Conservation (phyloP, 1,140 invertebrate species). For the Bombus affinis region DNA sequence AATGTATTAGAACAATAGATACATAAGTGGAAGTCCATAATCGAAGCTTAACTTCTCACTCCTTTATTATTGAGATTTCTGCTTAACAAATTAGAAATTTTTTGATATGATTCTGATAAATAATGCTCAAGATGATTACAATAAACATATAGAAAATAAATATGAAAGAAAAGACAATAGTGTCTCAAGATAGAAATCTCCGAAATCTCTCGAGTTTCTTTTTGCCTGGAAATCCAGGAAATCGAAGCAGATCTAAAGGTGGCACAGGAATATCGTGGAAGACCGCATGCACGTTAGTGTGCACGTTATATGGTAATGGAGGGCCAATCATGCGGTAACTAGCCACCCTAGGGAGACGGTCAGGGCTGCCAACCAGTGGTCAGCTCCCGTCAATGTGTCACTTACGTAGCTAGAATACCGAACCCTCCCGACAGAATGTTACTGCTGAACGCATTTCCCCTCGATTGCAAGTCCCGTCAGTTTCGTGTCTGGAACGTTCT, state of each 20-base stretch:
- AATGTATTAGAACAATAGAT: no score
- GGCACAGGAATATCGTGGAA: constrained; percentile 58
- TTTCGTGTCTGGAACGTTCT: constrained; percentile 72
- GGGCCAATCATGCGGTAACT: constrained; percentile 83
- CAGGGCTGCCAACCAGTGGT: constrained; percentile 80
- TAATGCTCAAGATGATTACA: background rate
- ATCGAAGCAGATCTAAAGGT: constrained; percentile 49
- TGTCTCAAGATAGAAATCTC: background rate
- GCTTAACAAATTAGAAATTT: no score
- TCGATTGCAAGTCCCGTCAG: constrained; percentile 73
- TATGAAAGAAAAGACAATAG: no score
- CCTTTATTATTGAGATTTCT: no score
- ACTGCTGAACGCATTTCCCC: constrained; percentile 74
- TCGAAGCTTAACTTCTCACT: no score
- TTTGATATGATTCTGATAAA: background rate
- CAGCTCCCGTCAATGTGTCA: constrained; percentile 82
- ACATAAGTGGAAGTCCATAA: no score
- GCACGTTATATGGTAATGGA: constrained; percentile 82
- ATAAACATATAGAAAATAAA: background rate
- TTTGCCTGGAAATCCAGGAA: constrained; percentile 7
- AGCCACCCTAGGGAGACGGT: constrained; percentile 79
- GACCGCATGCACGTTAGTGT: constrained; percentile 68
- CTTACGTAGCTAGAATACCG: constrained; percentile 79
- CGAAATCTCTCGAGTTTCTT: background rate
- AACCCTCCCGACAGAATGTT: constrained; percentile 72